phyloP scores from a whole-genome alignment of 2,888 invertebrate species.

The Philhelius pedissequus region DNA sequence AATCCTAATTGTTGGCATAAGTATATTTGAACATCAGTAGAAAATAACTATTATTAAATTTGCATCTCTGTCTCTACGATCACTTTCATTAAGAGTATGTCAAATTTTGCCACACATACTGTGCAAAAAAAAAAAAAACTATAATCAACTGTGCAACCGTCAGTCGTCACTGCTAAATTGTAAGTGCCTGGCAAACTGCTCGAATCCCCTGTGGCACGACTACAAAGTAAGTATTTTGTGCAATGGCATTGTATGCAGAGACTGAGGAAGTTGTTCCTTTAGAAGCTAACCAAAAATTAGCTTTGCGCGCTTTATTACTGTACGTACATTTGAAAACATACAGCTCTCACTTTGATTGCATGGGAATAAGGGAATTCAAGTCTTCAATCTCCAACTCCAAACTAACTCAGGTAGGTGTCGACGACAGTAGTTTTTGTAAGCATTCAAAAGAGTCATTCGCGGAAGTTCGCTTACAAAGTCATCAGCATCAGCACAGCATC shows the following conservation, averaged over 20 bases:
- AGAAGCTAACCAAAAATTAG: slow-evolving; percentile 19
- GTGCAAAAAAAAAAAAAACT: background rate
- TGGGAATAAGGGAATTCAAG: slow-evolving; percentile 33
- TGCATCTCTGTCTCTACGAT: no score
- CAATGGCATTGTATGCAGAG: slow-evolving; percentile 10
- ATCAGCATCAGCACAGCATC: background rate
- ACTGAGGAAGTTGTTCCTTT: slow-evolving; percentile 1
- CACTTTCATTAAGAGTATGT: background rate
- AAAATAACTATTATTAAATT: no score
- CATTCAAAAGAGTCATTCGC: slow-evolving; percentile 3
- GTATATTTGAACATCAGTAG: no score
- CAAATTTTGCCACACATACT: background rate
- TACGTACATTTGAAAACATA: background rate
- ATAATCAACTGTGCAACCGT: slow-evolving; percentile 3
- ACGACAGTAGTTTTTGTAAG: background rate
- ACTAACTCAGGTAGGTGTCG: background rate
- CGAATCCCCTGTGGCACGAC: background rate
- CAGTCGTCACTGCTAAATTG: background rate
- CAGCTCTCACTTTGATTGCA: slow-evolving; percentile 50
- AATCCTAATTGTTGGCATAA: no score
- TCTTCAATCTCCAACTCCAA: background rate
- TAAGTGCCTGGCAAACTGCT: slow-evolving; percentile 25
- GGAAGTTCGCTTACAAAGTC: background rate
- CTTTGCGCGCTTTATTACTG: background rate
- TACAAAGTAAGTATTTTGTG: slow-evolving; percentile 3